A percentile compares a stretch with the other conserved stretches of the same genome.
These are phyloP conservation scores for Cheirogaleus major DNA, from an alignment of 2,797 vertebrate genomes.

Conservation along the genomic window DNA sequence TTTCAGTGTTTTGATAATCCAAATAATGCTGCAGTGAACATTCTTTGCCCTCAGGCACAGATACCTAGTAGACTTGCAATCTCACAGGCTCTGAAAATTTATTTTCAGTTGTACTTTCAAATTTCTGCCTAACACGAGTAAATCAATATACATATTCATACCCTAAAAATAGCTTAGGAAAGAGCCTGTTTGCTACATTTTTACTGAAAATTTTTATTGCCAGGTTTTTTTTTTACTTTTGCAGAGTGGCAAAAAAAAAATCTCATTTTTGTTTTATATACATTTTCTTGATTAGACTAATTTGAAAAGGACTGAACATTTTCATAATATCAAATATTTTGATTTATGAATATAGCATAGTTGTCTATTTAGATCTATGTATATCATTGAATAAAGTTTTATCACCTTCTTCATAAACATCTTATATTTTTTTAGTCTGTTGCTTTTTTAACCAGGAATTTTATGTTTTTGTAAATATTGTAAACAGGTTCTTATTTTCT, in stretches of 20 bases:
- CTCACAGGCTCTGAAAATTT: conserved; percentile 31
- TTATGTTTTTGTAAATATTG: conserved; percentile 5
- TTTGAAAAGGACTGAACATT: background rate
- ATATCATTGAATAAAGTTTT: conserved; percentile 21
- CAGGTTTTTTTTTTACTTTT: background rate
- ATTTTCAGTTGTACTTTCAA: conserved; percentile 59
- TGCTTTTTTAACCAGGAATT: background rate
- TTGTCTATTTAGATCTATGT: conserved; percentile 1
- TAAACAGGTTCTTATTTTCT: background rate
- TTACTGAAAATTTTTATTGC: conserved; percentile 15
- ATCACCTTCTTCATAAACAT: conserved; percentile 15
- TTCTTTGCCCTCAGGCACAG: conserved; percentile 3
- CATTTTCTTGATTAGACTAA: background rate
- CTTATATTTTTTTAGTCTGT: background rate
- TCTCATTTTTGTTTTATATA: conserved; percentile 27
- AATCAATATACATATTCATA: conserved; percentile 5
- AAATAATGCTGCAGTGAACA: conserved; percentile 23
- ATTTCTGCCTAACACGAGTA: conserved; percentile 40
- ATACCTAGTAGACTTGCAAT: conserved; percentile 30
- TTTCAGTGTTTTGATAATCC: conserved; percentile 53
- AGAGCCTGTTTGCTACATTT: background rate
- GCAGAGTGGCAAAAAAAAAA: conserved; percentile 4
- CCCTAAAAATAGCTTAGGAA: conserved; percentile 46
- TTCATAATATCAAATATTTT: background rate
- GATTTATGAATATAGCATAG: background rate